phyloP scores from a whole-genome alignment of 1,140 invertebrate genomes.

The Teleopsis dalmanni region DNA sequence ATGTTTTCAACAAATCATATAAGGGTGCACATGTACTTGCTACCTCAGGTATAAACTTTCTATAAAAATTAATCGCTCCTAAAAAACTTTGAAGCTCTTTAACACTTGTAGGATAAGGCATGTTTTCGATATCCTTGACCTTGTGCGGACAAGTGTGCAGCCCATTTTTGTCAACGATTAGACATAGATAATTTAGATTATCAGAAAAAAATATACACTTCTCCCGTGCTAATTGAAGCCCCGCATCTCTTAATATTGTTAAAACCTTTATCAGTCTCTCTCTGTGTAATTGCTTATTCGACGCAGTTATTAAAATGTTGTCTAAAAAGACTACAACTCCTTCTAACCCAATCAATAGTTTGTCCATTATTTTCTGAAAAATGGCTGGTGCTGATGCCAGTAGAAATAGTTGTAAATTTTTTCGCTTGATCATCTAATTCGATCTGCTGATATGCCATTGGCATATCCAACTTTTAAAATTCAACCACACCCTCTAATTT shows the following conservation, averaged over 20 bases:
- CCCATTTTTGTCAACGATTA: constrained; percentile 22
- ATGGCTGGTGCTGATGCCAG: constrained; percentile 18
- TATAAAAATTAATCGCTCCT: constrained; percentile 30
- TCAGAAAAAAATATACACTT: constrained; percentile 18
- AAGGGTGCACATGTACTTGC: too few species aligned
- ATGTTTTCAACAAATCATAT: constrained; percentile 17
- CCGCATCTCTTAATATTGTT: constrained; percentile 16
- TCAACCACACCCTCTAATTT: constrained; percentile 15
- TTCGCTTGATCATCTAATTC: constrained; percentile 13
- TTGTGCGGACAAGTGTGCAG: constrained; percentile 19
- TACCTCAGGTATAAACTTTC: constrained; percentile 34
- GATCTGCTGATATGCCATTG: constrained; percentile 22
- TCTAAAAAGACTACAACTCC: constrained; percentile 23
- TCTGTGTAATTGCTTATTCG: constrained; percentile 8
- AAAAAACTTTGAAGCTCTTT: constrained; percentile 26
- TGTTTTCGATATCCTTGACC: constrained; percentile 18
- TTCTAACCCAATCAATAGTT: constrained; percentile 13
- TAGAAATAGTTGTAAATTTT: constrained; percentile 20
- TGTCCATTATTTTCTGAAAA: constrained; percentile 17
- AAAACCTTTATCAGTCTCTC: constrained; percentile 16
- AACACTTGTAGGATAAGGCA: constrained; percentile 17
- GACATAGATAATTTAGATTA: constrained; percentile 25
- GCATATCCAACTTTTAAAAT: constrained; percentile 22
- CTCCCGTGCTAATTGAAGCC: constrained; percentile 18
- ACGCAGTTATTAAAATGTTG: constrained; percentile 21